Evolutionary conservation across 1,140 invertebrate species (phyloP).

Genomic region (Metopolophium dirhodum): DNA sequence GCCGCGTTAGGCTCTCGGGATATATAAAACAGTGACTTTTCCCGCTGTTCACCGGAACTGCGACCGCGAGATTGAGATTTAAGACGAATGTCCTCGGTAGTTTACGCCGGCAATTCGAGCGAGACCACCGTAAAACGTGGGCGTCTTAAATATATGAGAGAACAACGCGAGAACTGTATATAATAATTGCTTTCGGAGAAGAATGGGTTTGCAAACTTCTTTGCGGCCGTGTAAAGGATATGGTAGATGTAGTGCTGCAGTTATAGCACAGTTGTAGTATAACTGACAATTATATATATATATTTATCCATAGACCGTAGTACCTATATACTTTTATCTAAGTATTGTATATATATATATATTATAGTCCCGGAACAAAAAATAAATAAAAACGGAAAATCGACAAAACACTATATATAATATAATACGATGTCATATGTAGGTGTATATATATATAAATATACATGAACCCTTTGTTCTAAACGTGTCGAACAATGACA

Average conservation of each 20-base stretch:
- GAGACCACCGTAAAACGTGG: background rate
- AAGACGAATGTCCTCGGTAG: background rate
- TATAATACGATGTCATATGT: background rate
- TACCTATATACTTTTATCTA: background rate
- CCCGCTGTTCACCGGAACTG: background rate
- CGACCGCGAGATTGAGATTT: background rate
- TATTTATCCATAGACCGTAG: no score
- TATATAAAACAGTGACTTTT: background rate
- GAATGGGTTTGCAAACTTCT: background rate
- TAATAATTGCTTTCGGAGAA: background rate
- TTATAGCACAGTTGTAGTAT: background rate
- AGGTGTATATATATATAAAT: background rate
- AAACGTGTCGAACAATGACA: background rate
- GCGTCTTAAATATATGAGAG: background rate
- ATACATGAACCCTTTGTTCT: background rate
- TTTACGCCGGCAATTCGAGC: background rate
- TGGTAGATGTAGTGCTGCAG: background rate
- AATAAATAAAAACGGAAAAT: background rate
- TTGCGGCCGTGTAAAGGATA: background rate
- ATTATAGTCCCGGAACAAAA: background rate
- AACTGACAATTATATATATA: background rate
- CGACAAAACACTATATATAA: background rate
- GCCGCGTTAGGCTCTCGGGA: background rate
- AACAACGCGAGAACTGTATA: background rate
- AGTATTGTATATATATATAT: background rate